These are phyloP conservation scores for Campylomormyrus tamandua DNA, from an alignment of 2,113 vertebrate species.

Conservation along the genomic window DNA sequence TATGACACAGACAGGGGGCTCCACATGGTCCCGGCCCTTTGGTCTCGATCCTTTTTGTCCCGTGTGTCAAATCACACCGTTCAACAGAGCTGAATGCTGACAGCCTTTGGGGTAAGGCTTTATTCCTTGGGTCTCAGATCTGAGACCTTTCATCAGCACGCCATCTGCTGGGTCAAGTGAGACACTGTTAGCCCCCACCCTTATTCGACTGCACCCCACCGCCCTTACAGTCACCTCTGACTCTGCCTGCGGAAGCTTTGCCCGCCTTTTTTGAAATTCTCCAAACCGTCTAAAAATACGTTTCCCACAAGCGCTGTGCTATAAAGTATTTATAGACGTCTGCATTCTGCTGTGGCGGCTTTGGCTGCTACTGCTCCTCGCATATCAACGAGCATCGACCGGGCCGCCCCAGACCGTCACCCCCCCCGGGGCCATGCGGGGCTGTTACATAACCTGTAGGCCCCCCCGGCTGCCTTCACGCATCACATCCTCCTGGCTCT, in stretches of 20 bases:
- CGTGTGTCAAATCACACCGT: background rate
- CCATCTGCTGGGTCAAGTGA: background rate
- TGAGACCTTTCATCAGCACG: background rate
- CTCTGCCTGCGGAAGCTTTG: constrained; percentile 8
- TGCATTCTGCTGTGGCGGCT: constrained; percentile 49
- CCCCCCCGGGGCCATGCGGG: background rate
- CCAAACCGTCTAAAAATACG: constrained; percentile 59
- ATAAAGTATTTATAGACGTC: constrained; percentile 69
- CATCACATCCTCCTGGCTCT: background rate
- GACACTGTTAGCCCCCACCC: background rate
- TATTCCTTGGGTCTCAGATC: background rate
- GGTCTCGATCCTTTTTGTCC: background rate
- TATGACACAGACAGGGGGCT: background rate
- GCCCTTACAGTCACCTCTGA: background rate
- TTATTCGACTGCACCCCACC: background rate
- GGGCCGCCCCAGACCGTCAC: constrained; percentile 15
- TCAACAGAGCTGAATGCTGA: background rate
- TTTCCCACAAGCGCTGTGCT: constrained; percentile 64
- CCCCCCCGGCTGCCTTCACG: background rate
- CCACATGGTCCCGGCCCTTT: background rate
- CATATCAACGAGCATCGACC: constrained; percentile 38
- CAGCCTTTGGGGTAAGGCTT: background rate
- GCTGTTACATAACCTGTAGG: constrained; percentile 32
- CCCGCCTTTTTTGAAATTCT: constrained; percentile 31
- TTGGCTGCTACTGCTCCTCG: constrained; percentile 40